Evolutionary conservation across 2,888 invertebrate genomes (phyloP).

Genomic region (Pollenia angustigena): DNA sequence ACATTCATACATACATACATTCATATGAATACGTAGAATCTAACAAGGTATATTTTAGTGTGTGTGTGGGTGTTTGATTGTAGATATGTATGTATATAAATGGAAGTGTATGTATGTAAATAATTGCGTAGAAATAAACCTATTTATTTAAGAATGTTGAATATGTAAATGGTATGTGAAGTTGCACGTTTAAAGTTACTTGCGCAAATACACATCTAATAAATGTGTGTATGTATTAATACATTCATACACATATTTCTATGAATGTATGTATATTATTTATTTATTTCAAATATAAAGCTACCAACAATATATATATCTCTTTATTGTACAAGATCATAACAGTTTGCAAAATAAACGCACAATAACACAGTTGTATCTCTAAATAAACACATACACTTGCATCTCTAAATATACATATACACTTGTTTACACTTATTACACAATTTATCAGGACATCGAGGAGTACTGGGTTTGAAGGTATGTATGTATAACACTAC

Average conservation of each 20-base stretch:
- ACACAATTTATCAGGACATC: neutral
- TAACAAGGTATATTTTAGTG: neutral
- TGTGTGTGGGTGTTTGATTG: neutral
- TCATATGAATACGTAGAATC: too few relatives aligned
- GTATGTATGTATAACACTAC: neutral
- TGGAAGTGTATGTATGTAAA: neutral
- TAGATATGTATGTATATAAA: slow-evolving; percentile 8
- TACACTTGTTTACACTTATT: neutral
- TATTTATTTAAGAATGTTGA: slow-evolving; percentile 26
- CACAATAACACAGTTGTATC: neutral
- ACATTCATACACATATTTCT: too few relatives aligned
- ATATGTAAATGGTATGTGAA: slow-evolving; percentile 2
- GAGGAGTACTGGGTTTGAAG: neutral
- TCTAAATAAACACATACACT: too few relatives aligned
- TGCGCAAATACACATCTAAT: slow-evolving; percentile 1
- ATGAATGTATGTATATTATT: slow-evolving; percentile 29
- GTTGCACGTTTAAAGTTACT: neutral
- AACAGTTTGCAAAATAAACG: slow-evolving; percentile 36
- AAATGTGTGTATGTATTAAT: too few relatives aligned
- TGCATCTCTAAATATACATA: too few relatives aligned
- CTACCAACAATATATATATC: slow-evolving; percentile 37
- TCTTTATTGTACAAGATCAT: slow-evolving; percentile 34
- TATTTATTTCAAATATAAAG: slow-evolving; percentile 58
- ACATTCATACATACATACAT: too few relatives aligned
- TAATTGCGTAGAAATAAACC: slow-evolving; percentile 30